Base-by-base conservation (phyloP, 2,113 vertebrate species). In the Chauna torquata region DNA sequence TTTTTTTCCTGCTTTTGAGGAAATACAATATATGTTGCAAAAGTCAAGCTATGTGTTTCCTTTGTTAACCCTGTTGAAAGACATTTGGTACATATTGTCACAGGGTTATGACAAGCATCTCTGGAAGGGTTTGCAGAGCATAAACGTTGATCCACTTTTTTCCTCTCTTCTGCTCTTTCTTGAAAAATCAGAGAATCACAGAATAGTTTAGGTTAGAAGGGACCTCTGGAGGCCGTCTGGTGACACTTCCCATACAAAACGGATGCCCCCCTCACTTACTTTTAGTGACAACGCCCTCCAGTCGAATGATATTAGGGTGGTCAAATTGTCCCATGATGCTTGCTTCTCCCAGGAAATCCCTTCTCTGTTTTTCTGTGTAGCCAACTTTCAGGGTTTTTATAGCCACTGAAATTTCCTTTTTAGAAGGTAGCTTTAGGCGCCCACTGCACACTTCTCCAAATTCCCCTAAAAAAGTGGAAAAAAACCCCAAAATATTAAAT, bases 241-340 rank as follows among this genome's bases (percentile, higher is more conserved):
- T 14, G 68, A 18, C 16, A 78, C 9, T 44, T n/a, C 8, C 34
- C 42, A 45, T 5, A 13, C 32, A 78, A 45, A 82, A 32, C 14
- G n/a, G 74, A 80, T 49, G 57, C 7, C 65, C 40, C 16, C 6
- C 8, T 55, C 12, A 4, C 99, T 99, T 98, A 99, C 99, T 99
- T 98, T 99, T 99, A 34, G 99, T 99, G 57, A 99, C 99, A 22
- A 99, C 99, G 59, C 99, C 99, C 84, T 99, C 99, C 88, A 99
- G 97, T 14, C 99, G 98, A 97, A 99, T 99, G 97, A 99, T 99
- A 77, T 99, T 99, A 59, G 99, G 99, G 52, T 99, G 99, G 90
- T 99, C 99, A 97, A 99, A 99, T 82, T 99, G 99, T 78, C 99
- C 99, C 99, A 99, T 99, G 96, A 99, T 99, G 91, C 99, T 99